Evolutionary conservation across 1,140 invertebrate species (phyloP).

Genomic region (Bicyclus anynana): DNA sequence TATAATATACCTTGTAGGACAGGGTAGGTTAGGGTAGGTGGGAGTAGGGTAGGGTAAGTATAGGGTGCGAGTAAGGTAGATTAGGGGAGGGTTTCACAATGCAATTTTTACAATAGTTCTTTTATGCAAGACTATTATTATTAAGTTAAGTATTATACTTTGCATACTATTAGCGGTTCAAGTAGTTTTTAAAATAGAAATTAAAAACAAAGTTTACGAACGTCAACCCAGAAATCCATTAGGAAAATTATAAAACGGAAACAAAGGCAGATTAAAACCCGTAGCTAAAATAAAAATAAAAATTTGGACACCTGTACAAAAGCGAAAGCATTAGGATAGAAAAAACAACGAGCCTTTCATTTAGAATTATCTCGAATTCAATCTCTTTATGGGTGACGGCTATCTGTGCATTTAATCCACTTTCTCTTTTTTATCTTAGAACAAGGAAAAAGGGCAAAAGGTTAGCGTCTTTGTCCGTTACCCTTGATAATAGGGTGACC

Average conservation of each 20-base stretch:
- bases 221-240: not conserved
- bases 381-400: slow-evolving; percentile 66
- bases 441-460: slow-evolving; percentile 54
- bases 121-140: too few species aligned
- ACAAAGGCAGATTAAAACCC: slow-evolving; percentile 19
- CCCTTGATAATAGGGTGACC: slow-evolving; percentile 56
- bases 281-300: slow-evolving; percentile 16
- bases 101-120: too few species aligned
- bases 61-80: too few species aligned
- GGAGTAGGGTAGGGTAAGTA: too few species aligned
- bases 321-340: slow-evolving; percentile 38
- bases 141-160: too few species aligned
- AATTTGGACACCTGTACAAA: slow-evolving; percentile 46
- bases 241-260: slow-evolving; percentile 7
- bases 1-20: too few species aligned
- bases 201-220: too few species aligned
- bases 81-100: too few species aligned
- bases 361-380: slow-evolving; percentile 52
- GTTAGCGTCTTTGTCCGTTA: slow-evolving; percentile 51
- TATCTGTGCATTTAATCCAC: slow-evolving; percentile 73
- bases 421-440: slow-evolving; percentile 65
- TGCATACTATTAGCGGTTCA: too few species aligned
- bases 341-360: slow-evolving; percentile 37
- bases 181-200: too few species aligned
- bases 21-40: too few species aligned